These are phyloP conservation scores for Crambe crambe DNA, from an alignment of 37 sponge, comb jelly and placozoan genomes.

Conservation along the genomic window DNA sequence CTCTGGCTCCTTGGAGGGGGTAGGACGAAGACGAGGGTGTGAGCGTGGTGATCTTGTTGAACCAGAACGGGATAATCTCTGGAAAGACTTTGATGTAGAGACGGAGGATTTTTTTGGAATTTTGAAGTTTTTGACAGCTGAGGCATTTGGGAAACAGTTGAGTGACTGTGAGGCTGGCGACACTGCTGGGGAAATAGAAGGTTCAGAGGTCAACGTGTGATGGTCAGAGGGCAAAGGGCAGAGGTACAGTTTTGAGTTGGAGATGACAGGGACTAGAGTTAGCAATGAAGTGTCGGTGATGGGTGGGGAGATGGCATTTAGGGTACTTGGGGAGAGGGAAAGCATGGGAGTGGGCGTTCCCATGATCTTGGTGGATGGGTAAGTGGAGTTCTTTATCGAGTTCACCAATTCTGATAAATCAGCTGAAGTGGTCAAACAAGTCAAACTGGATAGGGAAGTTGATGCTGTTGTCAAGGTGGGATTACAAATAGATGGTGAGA, in stretches of 20 bases:
- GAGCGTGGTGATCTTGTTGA: background rate
- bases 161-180: no score
- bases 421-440: background rate
- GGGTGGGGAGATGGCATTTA: background rate
- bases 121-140: conserved; percentile 13
- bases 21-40: background rate
- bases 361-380: background rate
- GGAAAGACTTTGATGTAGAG: background rate
- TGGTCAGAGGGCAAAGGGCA: background rate
- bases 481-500: no score
- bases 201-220: background rate
- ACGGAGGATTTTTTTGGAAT: conserved; percentile 27
- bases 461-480: background rate
- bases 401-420: background rate
- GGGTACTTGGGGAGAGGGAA: background rate
- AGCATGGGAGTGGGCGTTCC: background rate
- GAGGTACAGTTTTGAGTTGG: background rate
- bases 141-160: conserved; percentile 28
- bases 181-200: no score
- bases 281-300: background rate
- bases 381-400: background rate
- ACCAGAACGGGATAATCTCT: background rate
- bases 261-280: background rate
- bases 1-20: no score
- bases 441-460: background rate